Evolutionary conservation across 1,140 invertebrate genomes (phyloP).

Genomic region (Antheraea pernyi): DNA sequence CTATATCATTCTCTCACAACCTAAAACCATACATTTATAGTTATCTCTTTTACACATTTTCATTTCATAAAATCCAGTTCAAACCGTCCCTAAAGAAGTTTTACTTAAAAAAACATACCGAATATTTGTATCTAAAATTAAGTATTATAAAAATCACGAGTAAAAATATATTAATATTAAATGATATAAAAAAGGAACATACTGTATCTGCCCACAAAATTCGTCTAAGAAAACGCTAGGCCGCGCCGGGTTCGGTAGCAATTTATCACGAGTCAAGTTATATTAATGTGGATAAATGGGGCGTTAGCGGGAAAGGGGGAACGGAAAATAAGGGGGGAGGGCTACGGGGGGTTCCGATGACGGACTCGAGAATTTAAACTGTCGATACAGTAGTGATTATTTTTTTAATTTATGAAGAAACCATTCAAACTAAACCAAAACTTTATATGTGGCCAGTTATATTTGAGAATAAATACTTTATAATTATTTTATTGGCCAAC

Average conservation of each 20-base stretch:
- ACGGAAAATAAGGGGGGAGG: slow-evolving; percentile 7
- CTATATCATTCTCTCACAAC: too few relatives aligned
- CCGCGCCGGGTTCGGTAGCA: slow-evolving; percentile 52
- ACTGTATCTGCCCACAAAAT: slow-evolving; percentile 48
- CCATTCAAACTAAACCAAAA: too few relatives aligned
- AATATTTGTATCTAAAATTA: too few relatives aligned
- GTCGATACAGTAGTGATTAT: not conserved
- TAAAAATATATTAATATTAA: slow-evolving; percentile 3
- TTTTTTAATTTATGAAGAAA: not conserved
- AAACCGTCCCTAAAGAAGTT: too few relatives aligned
- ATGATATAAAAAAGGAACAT: slow-evolving; percentile 27
- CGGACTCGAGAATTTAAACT: not conserved
- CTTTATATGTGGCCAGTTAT: too few relatives aligned
- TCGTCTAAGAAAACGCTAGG: slow-evolving; percentile 72
- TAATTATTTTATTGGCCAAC: too few relatives aligned
- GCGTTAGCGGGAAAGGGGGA: slow-evolving; percentile 32
- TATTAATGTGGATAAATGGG: slow-evolving; percentile 71
- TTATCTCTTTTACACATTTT: too few relatives aligned
- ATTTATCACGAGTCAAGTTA: slow-evolving; percentile 74
- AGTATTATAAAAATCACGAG: not conserved
- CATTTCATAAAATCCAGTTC: too few relatives aligned
- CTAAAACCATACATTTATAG: too few relatives aligned
- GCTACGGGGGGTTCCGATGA: not conserved
- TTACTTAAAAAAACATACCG: too few relatives aligned
- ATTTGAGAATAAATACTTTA: too few relatives aligned